Evolutionary conservation across 2,888 invertebrate species (phyloP).

Genomic region (Eustalomyia histrio): DNA sequence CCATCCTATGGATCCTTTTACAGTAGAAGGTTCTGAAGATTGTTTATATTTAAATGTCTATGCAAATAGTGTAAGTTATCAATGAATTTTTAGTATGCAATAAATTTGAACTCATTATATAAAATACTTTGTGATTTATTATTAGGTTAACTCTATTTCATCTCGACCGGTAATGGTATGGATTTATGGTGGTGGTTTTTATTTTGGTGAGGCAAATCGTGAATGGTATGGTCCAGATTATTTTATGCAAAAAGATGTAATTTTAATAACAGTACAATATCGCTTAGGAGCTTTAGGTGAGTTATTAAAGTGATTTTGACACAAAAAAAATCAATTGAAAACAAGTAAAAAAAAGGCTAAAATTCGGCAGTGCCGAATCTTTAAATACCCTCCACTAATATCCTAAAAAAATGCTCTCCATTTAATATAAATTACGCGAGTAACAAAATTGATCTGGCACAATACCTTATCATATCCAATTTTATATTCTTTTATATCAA

Average conservation of each 20-base stretch:
- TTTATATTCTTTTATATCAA: too few species aligned
- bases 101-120: too few species aligned
- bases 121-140: not conserved
- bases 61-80: constrained; percentile 67
- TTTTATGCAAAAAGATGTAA: constrained; percentile 77
- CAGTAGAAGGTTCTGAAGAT: constrained; percentile 78
- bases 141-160: constrained; percentile 67
- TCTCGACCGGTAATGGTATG: constrained; percentile 77
- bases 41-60: constrained; percentile 79
- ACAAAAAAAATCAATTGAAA: too few species aligned
- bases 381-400: too few species aligned
- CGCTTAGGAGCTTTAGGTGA: constrained; percentile 77
- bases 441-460: too few species aligned
- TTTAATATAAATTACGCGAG: too few species aligned
- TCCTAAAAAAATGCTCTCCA: too few species aligned
- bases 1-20: constrained; percentile 7
- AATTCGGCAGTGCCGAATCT: too few species aligned
- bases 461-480: too few species aligned
- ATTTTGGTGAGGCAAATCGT: constrained; percentile 74
- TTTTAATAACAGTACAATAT: constrained; percentile 78
- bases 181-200: constrained; percentile 79
- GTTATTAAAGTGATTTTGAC: not conserved
- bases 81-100: not conserved
- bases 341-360: too few species aligned
- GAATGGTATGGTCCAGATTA: constrained; percentile 76